These are phyloP conservation scores for Notiomystis cincta DNA, from an alignment of 2,113 vertebrate genomes.

Conservation along the genomic window DNA sequence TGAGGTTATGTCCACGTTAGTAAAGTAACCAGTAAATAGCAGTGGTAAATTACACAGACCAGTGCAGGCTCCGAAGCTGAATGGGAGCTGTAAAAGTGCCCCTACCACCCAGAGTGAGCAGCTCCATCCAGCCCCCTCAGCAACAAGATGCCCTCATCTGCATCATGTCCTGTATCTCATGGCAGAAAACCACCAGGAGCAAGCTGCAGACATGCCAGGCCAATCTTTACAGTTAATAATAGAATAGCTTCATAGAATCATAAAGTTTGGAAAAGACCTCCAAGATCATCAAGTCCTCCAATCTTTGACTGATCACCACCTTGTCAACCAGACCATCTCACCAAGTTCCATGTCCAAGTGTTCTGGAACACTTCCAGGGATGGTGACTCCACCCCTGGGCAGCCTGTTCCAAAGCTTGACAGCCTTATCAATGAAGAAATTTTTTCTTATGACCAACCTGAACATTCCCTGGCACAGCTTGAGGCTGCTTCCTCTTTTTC, in stretches of 20 bases:
- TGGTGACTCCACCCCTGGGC: background rate
- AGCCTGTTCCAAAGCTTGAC: background rate
- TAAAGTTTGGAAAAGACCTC: background rate
- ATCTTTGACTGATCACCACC: background rate
- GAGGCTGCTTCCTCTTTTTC: background rate
- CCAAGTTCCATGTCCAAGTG: background rate
- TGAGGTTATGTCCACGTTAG: background rate
- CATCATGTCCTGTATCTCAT: accelerated
- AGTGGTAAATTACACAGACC: background rate
- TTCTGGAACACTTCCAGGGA: background rate
- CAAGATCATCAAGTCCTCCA: background rate
- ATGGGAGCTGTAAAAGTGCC: background rate
- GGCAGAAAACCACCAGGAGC: background rate
- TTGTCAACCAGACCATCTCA: background rate
- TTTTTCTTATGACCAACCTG: background rate
- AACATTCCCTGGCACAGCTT: background rate
- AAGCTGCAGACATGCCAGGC: background rate
- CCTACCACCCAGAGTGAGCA: background rate
- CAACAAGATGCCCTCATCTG: background rate
- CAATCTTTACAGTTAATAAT: no score
- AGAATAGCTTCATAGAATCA: background rate
- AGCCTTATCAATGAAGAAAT: background rate
- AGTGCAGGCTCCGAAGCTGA: background rate
- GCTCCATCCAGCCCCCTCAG: background rate
- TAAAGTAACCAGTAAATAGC: background rate